Base-by-base conservation (phyloP, 2,888 invertebrate genomes). In the Eurytoma californica region DNA sequence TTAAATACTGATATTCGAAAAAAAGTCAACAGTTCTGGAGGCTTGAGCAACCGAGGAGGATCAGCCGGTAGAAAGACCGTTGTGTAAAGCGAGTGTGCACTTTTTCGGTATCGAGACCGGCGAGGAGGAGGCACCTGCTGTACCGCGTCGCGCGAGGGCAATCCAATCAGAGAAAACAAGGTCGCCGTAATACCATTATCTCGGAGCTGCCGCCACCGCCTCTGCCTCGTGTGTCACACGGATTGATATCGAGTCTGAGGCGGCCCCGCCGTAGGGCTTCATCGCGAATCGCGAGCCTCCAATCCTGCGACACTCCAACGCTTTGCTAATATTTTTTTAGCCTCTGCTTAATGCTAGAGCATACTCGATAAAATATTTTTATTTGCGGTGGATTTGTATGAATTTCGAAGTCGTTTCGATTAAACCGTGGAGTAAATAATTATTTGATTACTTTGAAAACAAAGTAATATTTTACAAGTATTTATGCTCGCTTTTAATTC, bases 111-210 rank as follows among this genome's bases (percentile, higher is more conserved):
- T 58, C 66, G 66, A 74, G 51, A 57, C 18, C 39, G n/a, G 20
- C 30, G n/a, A 65, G 49, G 30, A 20, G n/a, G 7, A 49, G 47
- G 47, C 65, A 65, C 28, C 47, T 55, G 30, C 39, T 18, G 20
- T 49, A 51, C 49, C 20, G 28, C 20, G n/a, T 47, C 58, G 77
- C 75, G 81, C 73, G 81, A 82, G 84, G 84, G 82, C 85, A 86
- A 86, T 88, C 85, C 85, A 86, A 86, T 88, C 86, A 85, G 82
- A 79, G 83, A 81, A 85, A 87, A 87, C 86, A 88, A 87, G 87
- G 86, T 87, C 86, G 84, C 83, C 82, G 83, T 86, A 86, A 88
- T 85, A 84, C 84, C 86, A 87, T 87, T 88, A 87, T 86, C 67
- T 65, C 61, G 51, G 16, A 20, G 13, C 30, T 20, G 28, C 28